Evolutionary conservation across 2,797 vertebrate species (phyloP).

Genomic region (Zalophus californianus): DNA sequence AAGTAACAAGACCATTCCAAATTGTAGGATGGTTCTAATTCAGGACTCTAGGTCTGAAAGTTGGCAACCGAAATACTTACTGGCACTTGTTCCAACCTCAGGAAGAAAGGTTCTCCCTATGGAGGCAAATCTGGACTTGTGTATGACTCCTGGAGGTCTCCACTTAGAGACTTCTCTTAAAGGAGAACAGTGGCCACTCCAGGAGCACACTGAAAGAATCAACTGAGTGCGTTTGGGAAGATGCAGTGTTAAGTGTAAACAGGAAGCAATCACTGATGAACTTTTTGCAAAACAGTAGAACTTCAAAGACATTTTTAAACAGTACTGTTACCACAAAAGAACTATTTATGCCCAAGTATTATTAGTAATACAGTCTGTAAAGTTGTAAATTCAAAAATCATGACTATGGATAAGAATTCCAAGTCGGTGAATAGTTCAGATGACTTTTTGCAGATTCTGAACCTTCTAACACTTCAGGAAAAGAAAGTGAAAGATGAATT

Average conservation of each 20-base stretch:
- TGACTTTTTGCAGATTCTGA: background rate
- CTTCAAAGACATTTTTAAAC: background rate
- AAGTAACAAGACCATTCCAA: background rate
- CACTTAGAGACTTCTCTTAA: no score
- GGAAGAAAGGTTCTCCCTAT: background rate
- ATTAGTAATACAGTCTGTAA: background rate
- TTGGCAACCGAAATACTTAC: background rate
- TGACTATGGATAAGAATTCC: background rate
- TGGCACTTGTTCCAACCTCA: background rate
- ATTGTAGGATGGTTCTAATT: background rate
- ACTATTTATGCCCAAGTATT: background rate
- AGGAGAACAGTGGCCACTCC: background rate
- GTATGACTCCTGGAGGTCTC: background rate
- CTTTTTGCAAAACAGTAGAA: background rate
- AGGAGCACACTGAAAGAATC: background rate
- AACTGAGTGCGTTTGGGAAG: background rate
- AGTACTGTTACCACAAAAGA: background rate
- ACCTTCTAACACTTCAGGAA: background rate
- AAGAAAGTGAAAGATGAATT: background rate
- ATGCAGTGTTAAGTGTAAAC: background rate
- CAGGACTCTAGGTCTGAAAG: background rate
- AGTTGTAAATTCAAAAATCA: background rate
- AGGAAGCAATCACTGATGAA: background rate
- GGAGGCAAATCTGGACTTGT: background rate
- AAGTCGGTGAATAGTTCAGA: background rate